A percentile compares a stretch with the other conserved stretches of the same genome.
phyloP scores from a whole-genome alignment of 2,113 vertebrate species.

The Microcebus griseorufus region DNA sequence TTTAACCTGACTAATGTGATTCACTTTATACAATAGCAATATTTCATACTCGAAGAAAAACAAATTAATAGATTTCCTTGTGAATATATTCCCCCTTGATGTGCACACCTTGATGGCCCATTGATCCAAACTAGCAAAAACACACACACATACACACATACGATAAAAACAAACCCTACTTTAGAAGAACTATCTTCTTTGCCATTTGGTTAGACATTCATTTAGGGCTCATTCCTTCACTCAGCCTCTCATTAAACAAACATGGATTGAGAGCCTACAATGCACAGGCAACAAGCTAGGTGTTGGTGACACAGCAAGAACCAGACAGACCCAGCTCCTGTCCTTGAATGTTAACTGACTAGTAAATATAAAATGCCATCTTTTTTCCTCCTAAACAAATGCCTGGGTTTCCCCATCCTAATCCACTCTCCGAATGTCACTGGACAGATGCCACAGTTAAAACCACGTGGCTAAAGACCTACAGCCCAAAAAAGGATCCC shows the following conservation, averaged over 20 bases:
- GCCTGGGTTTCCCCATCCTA: neutral
- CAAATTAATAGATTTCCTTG: neutral
- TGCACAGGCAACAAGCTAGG: neutral
- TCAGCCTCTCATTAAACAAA: neutral
- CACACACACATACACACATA: neutral
- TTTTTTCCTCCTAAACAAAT: neutral
- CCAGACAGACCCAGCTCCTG: neutral
- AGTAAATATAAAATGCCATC: neutral
- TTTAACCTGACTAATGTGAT: neutral
- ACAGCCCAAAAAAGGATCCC: neutral
- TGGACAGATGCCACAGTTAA: slow-evolving; percentile 14
- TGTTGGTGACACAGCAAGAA: neutral
- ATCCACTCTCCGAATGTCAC: slow-evolving; percentile 37
- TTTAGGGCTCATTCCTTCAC: neutral
- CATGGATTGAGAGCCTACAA: neutral
- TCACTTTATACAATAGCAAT: neutral
- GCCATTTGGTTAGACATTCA: neutral
- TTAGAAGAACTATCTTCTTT: neutral
- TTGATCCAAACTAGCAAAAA: neutral
- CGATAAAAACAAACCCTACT: neutral
- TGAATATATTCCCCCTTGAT: neutral
- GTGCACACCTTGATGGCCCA: neutral
- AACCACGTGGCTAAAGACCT: slow-evolving; percentile 17
- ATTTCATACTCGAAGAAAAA: slow-evolving; percentile 34
- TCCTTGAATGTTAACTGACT: neutral